These are phyloP conservation scores for Synergus japonicus DNA, from an alignment of 2,888 invertebrate genomes.

Conservation along the genomic window DNA sequence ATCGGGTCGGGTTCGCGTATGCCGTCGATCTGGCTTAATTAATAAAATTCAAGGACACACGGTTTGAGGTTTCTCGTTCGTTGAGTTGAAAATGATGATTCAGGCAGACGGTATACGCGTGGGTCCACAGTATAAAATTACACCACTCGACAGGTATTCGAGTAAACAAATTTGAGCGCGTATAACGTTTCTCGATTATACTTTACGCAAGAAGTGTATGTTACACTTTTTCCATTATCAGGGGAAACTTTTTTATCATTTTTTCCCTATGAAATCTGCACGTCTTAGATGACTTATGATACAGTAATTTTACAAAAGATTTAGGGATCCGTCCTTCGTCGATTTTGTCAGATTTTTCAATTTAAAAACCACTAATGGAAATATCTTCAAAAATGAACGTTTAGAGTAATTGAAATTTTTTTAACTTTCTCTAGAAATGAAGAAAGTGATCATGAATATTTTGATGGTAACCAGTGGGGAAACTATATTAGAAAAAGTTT, in stretches of 20 bases:
- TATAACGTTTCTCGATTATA: neutral
- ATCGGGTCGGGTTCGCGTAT: slow-evolving; percentile 51
- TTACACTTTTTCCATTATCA: neutral
- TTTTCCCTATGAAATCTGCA: neutral
- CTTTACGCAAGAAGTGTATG: neutral
- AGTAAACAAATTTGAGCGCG: neutral
- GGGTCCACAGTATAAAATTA: neutral
- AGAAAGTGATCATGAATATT: no score
- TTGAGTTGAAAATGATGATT: slow-evolving; percentile 46
- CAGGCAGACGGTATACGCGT: slow-evolving; percentile 12
- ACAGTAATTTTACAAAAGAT: neutral
- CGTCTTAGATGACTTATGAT: neutral
- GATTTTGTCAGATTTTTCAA: neutral
- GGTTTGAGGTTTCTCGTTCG: slow-evolving; percentile 34
- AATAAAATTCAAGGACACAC: slow-evolving; percentile 55
- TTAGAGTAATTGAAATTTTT: no score
- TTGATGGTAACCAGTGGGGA: no score
- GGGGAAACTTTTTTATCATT: neutral
- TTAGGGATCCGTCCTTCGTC: neutral
- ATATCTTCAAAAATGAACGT: no score
- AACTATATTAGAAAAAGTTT: no score
- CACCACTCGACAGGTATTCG: neutral
- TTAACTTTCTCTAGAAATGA: no score
- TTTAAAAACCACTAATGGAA: neutral
- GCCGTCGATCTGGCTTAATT: slow-evolving; percentile 65